Evolutionary conservation across 2,888 invertebrate species (phyloP).

Genomic region (Clepsis dumicolana): DNA sequence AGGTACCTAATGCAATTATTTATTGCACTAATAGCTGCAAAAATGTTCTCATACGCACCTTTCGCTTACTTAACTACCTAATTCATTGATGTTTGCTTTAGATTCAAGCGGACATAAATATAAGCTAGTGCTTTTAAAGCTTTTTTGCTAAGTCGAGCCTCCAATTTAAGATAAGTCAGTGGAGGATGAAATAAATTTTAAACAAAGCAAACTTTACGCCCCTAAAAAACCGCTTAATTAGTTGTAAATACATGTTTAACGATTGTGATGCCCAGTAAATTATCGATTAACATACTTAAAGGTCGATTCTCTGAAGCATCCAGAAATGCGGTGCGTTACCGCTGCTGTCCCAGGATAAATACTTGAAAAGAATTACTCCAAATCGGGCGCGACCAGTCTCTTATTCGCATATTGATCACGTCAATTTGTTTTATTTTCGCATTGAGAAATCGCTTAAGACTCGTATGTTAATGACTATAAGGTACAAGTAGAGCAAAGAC

Average conservation of each 20-base stretch:
- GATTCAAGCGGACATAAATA: neutral
- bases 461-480: slow-evolving; percentile 32
- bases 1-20: slow-evolving; percentile 6
- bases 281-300: slow-evolving; percentile 43
- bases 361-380: slow-evolving; percentile 44
- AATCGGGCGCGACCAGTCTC: slow-evolving; percentile 39
- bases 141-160: neutral
- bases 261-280: slow-evolving; percentile 42
- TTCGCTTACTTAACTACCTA: neutral
- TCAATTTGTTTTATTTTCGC: slow-evolving; percentile 36
- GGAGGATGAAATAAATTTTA: slow-evolving; percentile 29
- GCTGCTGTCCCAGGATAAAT: slow-evolving; percentile 40
- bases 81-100: neutral
- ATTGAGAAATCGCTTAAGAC: neutral
- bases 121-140: neutral
- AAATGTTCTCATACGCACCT: neutral
- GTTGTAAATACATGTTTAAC: slow-evolving; percentile 42
- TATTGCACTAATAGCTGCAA: neutral
- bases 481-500: neutral
- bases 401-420: slow-evolving; percentile 43
- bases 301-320: slow-evolving; percentile 43
- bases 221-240: slow-evolving; percentile 40
- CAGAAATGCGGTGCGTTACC: slow-evolving; percentile 44
- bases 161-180: neutral
- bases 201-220: slow-evolving; percentile 33